phyloP scores from a whole-genome alignment of 2,113 vertebrate species.

The Uria lomvia region DNA sequence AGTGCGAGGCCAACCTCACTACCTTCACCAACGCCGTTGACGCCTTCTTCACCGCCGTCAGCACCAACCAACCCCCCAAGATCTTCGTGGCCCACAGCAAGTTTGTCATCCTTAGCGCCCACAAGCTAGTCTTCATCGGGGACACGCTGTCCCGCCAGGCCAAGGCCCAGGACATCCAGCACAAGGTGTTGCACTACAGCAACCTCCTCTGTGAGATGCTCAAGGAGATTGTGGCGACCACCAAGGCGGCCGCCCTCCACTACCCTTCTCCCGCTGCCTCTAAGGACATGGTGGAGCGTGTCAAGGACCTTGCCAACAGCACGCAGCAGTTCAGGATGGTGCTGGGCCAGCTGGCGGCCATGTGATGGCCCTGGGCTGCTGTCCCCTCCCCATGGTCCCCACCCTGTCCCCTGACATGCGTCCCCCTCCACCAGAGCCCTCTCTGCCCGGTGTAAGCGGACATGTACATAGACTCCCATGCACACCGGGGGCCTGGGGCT shows the following conservation, averaged over 20 bases:
- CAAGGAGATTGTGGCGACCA: conserved; percentile 92
- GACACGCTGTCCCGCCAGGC: conserved; percentile 95
- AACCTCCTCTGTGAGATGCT: conserved; percentile 94
- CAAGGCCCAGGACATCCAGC: conserved; percentile 86
- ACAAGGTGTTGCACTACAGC: conserved; percentile 91
- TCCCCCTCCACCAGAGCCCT: background rate
- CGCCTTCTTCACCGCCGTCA: conserved; percentile 89
- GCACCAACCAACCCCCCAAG: conserved; percentile 93
- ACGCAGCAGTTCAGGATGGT: conserved; percentile 93
- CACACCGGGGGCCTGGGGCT: background rate
- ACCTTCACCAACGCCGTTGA: conserved; percentile 91
- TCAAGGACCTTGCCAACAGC: conserved; percentile 87
- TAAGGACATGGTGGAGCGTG: conserved; percentile 92
- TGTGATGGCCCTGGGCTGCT: conserved; percentile 66
- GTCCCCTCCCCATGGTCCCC: background rate
- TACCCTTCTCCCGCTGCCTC: conserved; percentile 86
- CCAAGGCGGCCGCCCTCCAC: conserved; percentile 90
- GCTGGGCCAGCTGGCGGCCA: conserved; percentile 86
- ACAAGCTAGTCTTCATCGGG: conserved; percentile 97
- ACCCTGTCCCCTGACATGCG: background rate
- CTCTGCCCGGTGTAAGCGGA: conserved; percentile 57
- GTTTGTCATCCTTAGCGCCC: conserved; percentile 94
- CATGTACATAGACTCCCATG: conserved; percentile 76
- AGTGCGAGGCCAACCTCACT: conserved; percentile 92
- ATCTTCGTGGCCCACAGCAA: conserved; percentile 98